Evolutionary conservation across 1,140 invertebrate genomes (phyloP).

Genomic region (Magallana angulata): DNA sequence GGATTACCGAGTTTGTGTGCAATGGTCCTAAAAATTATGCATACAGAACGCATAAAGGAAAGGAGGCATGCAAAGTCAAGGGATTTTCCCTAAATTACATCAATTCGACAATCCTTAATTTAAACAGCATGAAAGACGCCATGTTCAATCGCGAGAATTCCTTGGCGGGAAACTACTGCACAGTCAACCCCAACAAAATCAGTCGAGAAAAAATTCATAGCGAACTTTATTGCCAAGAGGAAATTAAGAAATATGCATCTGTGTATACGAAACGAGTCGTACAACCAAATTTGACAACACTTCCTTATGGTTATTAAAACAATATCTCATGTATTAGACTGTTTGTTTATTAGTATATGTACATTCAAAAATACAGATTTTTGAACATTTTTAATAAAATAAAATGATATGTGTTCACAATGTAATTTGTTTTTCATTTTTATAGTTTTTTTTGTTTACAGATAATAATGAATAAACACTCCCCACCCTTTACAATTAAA

Average conservation of each 20-base stretch:
- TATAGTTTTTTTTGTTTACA: too few relatives aligned
- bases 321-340: too few relatives aligned
- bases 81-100: slow-evolving; percentile 56
- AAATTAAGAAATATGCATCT: slow-evolving; percentile 42
- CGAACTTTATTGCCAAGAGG: slow-evolving; percentile 34
- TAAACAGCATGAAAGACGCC: slow-evolving; percentile 43
- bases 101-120: slow-evolving; percentile 50
- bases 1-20: slow-evolving; percentile 49
- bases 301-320: slow-evolving; percentile 42
- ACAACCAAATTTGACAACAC: not conserved
- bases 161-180: not conserved
- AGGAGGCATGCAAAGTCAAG: slow-evolving; percentile 55
- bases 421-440: too few relatives aligned
- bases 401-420: too few relatives aligned
- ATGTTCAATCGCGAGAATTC: slow-evolving; percentile 16
- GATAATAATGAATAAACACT: not conserved
- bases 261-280: slow-evolving; percentile 51
- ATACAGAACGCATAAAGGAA: slow-evolving; percentile 44
- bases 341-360: too few relatives aligned
- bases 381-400: too few relatives aligned
- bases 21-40: slow-evolving; percentile 59
- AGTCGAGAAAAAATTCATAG: slow-evolving; percentile 24
- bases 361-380: too few relatives aligned
- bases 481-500: not conserved
- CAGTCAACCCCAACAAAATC: slow-evolving; percentile 37